Evolutionary conservation across 92 coral and sea anemone genomes (phyloP).

Genomic region (Porites cylindrica): DNA sequence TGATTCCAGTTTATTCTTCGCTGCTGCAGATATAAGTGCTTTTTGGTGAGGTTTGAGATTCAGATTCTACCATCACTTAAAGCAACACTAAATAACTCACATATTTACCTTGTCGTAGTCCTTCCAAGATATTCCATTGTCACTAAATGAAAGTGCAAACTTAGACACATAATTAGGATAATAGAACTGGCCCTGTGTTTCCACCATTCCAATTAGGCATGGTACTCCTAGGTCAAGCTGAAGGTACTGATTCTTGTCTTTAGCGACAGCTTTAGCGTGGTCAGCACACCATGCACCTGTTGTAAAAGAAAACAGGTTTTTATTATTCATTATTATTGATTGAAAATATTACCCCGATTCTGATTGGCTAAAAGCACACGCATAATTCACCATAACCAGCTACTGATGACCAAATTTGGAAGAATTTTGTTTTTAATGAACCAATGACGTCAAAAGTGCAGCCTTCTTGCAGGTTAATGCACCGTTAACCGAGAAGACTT

Average conservation of each 20-base stretch:
- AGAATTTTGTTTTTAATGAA: too few relatives aligned
- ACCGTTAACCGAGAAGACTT: too few relatives aligned
- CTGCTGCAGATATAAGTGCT: not conserved
- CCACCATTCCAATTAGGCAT: slow-evolving; percentile 71
- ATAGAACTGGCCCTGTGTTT: slow-evolving; percentile 77
- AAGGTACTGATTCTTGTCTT: slow-evolving; percentile 72
- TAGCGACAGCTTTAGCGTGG: slow-evolving; percentile 73
- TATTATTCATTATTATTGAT: too few relatives aligned
- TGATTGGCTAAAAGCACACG: too few relatives aligned
- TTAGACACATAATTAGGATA: slow-evolving; percentile 66
- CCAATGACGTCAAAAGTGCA: too few relatives aligned
- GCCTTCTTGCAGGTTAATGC: too few relatives aligned
- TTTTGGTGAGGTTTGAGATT: not conserved
- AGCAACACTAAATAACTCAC: not conserved
- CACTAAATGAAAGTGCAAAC: slow-evolving; percentile 63
- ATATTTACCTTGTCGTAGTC: slow-evolving; percentile 74
- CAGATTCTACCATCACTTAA: not conserved
- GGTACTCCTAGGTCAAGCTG: slow-evolving; percentile 63
- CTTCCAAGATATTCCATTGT: slow-evolving; percentile 72
- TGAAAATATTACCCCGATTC: too few relatives aligned
- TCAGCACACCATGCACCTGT: slow-evolving; percentile 95
- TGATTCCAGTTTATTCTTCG: not conserved
- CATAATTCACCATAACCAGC: too few relatives aligned
- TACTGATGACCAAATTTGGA: too few relatives aligned
- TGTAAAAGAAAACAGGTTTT: too few relatives aligned